These are phyloP conservation scores for Stenolophus ochropezus DNA, from an alignment of 2,888 invertebrate genomes.

Conservation along the genomic window DNA sequence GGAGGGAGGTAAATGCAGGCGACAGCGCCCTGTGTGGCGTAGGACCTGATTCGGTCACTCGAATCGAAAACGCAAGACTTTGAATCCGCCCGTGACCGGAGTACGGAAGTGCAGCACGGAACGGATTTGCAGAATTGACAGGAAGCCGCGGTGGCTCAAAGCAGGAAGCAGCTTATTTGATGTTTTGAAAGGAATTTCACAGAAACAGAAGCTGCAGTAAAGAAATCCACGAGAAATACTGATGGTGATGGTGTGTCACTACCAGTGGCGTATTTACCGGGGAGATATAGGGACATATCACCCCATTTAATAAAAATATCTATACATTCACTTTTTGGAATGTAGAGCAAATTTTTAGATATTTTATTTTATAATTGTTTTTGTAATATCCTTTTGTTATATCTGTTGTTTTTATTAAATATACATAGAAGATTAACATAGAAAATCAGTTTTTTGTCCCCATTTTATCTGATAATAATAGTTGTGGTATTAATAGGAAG, in stretches of 20 bases:
- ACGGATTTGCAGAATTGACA: not conserved
- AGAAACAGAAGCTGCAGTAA: not conserved
- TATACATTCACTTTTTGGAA: too few relatives aligned
- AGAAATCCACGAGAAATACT: not conserved
- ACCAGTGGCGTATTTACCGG: too few relatives aligned
- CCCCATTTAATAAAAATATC: too few relatives aligned
- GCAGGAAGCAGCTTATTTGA: not conserved
- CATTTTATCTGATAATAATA: too few relatives aligned
- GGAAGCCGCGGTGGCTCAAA: not conserved
- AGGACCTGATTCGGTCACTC: slow-evolving; percentile 36
- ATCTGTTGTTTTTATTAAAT: too few relatives aligned
- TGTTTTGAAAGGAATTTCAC: not conserved
- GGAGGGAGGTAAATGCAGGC: not conserved
- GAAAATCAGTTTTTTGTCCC: too few relatives aligned
- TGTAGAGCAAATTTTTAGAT: too few relatives aligned
- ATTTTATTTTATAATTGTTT: too few relatives aligned
- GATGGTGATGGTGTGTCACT: not conserved
- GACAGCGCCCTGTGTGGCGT: not conserved
- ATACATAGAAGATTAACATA: too few relatives aligned
- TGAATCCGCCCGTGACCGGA: slow-evolving; percentile 23
- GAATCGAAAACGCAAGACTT: slow-evolving; percentile 29
- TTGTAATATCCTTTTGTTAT: too few relatives aligned
- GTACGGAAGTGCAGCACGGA: not conserved
- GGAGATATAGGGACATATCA: too few relatives aligned
- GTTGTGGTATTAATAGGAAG: too few relatives aligned